A percentile compares a stretch with the other conserved stretches of the same genome.
Conservation (phyloP, 2,888 invertebrate genomes). For the Stomorhina lunata region DNA sequence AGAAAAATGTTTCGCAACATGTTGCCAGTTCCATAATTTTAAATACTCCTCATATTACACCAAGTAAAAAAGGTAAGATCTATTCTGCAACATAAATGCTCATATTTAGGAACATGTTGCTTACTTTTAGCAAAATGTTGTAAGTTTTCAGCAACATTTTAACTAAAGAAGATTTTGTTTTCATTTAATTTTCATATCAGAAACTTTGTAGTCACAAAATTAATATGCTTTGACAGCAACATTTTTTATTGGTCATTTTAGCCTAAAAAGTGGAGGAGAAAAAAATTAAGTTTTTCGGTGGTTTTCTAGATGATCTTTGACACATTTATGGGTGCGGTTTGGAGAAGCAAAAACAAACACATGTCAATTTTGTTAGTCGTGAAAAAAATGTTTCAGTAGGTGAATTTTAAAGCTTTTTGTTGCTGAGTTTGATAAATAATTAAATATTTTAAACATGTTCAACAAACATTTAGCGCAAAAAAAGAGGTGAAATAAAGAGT, state of each 20-base stretch:
- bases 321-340: slow-evolving; percentile 69
- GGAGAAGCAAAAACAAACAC: slow-evolving; percentile 25
- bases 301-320: slow-evolving; percentile 68
- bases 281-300: background rate
- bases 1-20: background rate
- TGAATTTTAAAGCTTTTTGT: slow-evolving; percentile 8
- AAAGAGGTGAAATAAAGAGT: slow-evolving; percentile 23
- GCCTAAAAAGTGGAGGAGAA: background rate
- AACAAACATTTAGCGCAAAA: slow-evolving; percentile 24
- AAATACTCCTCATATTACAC: background rate
- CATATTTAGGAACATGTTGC: no score
- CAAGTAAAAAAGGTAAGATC: no score
- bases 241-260: slow-evolving; percentile 21
- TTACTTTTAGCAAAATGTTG: no score
- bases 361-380: slow-evolving; percentile 33
- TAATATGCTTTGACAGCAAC: slow-evolving; percentile 28
- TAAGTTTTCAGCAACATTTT: no score
- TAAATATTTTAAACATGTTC: slow-evolving; percentile 51
- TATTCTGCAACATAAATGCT: no score
- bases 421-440: slow-evolving; percentile 16
- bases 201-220: slow-evolving; percentile 9
- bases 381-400: slow-evolving; percentile 44
- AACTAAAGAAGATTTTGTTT: no score
- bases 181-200: no score
- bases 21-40: background rate